Evolutionary conservation across 2,797 vertebrate genomes (phyloP), one percentile per base, ranked within the genome.

Genomic region (Aphelocoma californica): DNA sequence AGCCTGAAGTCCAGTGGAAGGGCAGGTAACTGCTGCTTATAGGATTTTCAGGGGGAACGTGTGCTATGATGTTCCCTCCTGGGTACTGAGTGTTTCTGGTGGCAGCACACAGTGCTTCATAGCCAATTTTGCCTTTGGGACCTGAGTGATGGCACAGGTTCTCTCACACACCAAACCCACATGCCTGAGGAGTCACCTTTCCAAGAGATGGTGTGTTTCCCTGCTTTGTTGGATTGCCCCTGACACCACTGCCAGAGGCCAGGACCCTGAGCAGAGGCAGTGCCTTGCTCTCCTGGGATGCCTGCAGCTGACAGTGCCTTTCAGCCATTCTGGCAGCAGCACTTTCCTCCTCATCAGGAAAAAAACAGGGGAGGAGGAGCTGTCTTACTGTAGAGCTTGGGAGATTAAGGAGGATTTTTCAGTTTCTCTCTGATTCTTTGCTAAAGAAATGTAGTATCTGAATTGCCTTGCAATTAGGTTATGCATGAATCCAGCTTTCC

Each of bases 191-290:
- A 69, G 47, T 51, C 32, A 11, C 34, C 36, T 51, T 77, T 42
- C 51, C 62, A 47, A 24, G 51, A 51, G 40, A 31, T 7, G 28
- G 7, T 0, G 8, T 0, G 0, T 28, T 47, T 72, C 81, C 45
- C 60, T 75, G 58, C 54, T 36, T 50, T 13, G 12, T 32, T 73
- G 72, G 9, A 1, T 4, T 66, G 38, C 7, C 28, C 4, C 5
- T 42, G 67, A 5, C 23, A 8, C 42, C 25, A 1, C n/a, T 72
- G 84, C 23, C 60, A 21, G 56, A 38, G 79, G 64, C 50, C 56
- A 75, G 54, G 44, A 50, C 25, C 60, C 56, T 11, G 34, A 64
- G 36, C 51, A 73, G 29, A 38, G 51, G 18, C 62, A 67, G 24
- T 9, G 14, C 48, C 44, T 66, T 73, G 85, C 17, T 84, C 15